These are phyloP conservation scores for Enteromius anoplus DNA, from an alignment of 2,797 vertebrate genomes.

Conservation along the genomic window DNA sequence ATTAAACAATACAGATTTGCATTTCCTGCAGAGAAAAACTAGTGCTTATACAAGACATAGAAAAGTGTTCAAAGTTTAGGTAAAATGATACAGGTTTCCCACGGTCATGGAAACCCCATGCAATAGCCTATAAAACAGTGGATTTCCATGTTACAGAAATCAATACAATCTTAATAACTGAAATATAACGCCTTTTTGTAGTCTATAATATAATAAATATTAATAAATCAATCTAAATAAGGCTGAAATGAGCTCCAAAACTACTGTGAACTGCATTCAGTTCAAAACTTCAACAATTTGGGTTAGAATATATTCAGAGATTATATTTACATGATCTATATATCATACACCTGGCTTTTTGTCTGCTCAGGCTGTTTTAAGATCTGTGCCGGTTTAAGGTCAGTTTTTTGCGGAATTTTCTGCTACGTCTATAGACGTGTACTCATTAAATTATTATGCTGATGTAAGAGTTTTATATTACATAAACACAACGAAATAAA, in stretches of 20 bases:
- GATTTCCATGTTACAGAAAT: not conserved
- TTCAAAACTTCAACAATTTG: not conserved
- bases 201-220: not conserved
- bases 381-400: not conserved
- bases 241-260: not conserved
- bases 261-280: not conserved
- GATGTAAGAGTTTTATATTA: not conserved
- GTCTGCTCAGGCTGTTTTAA: not conserved
- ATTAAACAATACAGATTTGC: not conserved
- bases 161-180: not conserved
- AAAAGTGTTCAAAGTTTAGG: not conserved
- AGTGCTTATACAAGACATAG: not conserved
- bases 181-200: too few species aligned
- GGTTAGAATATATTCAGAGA: not conserved
- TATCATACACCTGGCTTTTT: not conserved
- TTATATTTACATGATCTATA: not conserved
- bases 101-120: too few species aligned
- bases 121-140: too few species aligned
- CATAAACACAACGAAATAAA: not conserved
- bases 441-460: not conserved
- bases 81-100: not conserved
- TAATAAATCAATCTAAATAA: not conserved
- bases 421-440: not conserved
- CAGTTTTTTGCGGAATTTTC: not conserved
- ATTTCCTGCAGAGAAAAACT: not conserved